Base-by-base conservation (phyloP, 2,888 invertebrate genomes). In the Hydraecia micacea region DNA sequence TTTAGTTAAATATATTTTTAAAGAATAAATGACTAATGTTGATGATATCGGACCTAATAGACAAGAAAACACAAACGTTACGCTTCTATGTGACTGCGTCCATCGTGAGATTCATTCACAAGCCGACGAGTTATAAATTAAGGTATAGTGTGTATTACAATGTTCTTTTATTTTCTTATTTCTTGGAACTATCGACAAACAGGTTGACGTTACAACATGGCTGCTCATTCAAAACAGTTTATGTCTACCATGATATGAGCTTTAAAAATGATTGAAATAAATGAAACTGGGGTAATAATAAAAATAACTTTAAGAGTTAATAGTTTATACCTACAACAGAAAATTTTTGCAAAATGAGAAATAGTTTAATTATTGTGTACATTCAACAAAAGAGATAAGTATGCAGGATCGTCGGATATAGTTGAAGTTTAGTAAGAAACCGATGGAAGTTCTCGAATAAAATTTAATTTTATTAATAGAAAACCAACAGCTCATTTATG, bases 101-200 rank as follows among this genome's bases (percentile, higher is more conserved):
- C 85, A 80, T 69, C 75, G 71, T 81, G 81, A 85, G 86, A 88
- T 90, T 90, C 89, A 89, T 89, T 89, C 89, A 89, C 84, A 84
- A 87, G 72, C 78, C 78, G 71, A 62, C 66, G 81, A 79, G 65
- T 82, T 84, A 86, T 88, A 89, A 88, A 87, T 85, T 86, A 80
- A 85, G 66, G 79, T 79, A 77, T 87, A 85, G 79, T 85, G 73
- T 80, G 66, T 86, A 82, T 87, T 82, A 90, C 82, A 83, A 75
- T 82, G 74, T 81, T 75, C 42, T 80, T 83, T 83, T 83, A 82
- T 79, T 83, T 79, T 79, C 62, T 52, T 86, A 62, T 73, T 77
- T 80, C 87, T 77, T 68, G 67, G 72, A 86, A 77, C 28, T 67
- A 72, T 68, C 52, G 8, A 62, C 52, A 63, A 66, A 79, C 85